Evolutionary conservation across 2,113 vertebrate species (phyloP).

Genomic region (Beaufortia kweichowensis): DNA sequence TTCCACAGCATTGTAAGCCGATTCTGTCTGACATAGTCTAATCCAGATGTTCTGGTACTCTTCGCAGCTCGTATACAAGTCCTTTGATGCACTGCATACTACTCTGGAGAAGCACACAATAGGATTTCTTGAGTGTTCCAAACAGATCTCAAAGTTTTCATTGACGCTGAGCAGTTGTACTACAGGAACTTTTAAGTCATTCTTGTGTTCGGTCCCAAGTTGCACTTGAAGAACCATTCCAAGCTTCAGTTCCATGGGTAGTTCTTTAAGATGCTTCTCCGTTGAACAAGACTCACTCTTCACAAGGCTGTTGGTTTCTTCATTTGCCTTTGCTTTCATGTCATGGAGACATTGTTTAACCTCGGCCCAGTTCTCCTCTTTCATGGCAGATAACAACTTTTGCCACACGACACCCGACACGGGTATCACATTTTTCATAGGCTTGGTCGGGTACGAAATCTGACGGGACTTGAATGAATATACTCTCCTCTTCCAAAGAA

Average conservation of each 20-base stretch:
- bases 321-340: neutral
- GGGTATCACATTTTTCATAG: neutral
- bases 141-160: slow-evolving; percentile 79
- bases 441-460: neutral
- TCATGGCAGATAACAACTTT: slow-evolving; percentile 22
- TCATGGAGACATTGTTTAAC: neutral
- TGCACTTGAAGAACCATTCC: slow-evolving; percentile 33
- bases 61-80: neutral
- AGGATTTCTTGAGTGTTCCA: slow-evolving; percentile 78
- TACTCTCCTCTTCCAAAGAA: slow-evolving; percentile 36
- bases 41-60: slow-evolving; percentile 82
- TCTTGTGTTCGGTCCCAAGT: slow-evolving; percentile 20
- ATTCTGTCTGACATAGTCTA: slow-evolving; percentile 82
- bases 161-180: slow-evolving; percentile 79
- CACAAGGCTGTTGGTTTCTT: neutral
- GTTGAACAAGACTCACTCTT: neutral
- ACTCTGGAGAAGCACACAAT: slow-evolving; percentile 75
- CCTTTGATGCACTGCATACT: slow-evolving; percentile 44
- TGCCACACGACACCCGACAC: slow-evolving; percentile 20
- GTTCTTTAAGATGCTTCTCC: neutral
- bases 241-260: slow-evolving; percentile 19
- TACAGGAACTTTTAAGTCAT: slow-evolving; percentile 55
- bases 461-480: slow-evolving; percentile 20
- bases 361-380: slow-evolving; percentile 37
- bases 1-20: slow-evolving; percentile 67